Conservation (phyloP, 2,888 invertebrate species). For the Caenorhabditis sinica region DNA sequence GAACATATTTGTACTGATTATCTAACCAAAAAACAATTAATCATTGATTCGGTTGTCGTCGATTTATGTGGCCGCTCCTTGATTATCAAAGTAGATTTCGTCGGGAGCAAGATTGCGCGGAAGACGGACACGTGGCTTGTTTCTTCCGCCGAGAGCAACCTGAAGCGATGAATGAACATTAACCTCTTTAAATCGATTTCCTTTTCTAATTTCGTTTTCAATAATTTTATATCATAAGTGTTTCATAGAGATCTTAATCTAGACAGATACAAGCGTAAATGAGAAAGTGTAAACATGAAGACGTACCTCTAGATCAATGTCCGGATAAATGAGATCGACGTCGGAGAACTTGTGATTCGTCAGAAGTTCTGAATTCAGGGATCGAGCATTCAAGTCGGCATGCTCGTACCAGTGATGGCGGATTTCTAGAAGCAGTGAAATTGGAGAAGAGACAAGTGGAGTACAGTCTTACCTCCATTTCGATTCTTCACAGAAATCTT, state of each 20-base stretch:
- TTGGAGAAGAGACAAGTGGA: not conserved
- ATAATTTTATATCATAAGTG: constrained; percentile 28
- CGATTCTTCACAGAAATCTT: constrained; percentile 81
- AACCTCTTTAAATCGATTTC: not conserved
- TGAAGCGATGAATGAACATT: constrained; percentile 51
- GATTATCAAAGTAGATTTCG: constrained; percentile 82
- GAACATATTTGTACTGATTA: constrained; percentile 28
- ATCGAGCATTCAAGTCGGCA: constrained; percentile 78
- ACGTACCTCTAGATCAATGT: constrained; percentile 80
- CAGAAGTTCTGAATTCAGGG: constrained; percentile 78
- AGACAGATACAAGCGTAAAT: not conserved
- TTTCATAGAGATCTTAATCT: constrained; percentile 54
- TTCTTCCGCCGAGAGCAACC: constrained; percentile 80
- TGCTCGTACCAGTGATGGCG: constrained; percentile 83
- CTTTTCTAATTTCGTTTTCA: constrained; percentile 1
- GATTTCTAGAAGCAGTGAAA: constrained; percentile 69
- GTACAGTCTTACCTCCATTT: constrained; percentile 74
- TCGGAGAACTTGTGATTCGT: constrained; percentile 80
- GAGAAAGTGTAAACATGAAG: constrained; percentile 4
- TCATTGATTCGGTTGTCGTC: constrained; percentile 9
- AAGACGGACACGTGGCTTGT: constrained; percentile 73
- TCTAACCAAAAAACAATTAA: constrained; percentile 18
- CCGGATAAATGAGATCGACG: constrained; percentile 82
- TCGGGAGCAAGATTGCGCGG: constrained; percentile 81
- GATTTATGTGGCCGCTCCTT: constrained; percentile 75